phyloP scores from a whole-genome alignment of 2,797 vertebrate species.

The Premnoplex brunnescens region DNA sequence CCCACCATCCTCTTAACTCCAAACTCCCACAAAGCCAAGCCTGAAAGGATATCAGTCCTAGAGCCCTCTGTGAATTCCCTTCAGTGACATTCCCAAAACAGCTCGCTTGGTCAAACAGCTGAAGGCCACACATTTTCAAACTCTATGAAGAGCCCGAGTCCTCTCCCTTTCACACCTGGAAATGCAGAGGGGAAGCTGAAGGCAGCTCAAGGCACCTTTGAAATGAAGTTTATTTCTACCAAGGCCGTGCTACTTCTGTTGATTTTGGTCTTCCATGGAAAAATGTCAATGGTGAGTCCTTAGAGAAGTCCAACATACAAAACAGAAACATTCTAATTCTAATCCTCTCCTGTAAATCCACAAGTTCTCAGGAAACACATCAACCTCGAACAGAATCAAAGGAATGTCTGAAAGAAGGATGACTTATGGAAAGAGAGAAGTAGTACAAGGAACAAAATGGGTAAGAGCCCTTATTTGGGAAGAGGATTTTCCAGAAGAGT shows the following conservation, averaged over 20 bases:
- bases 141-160: neutral
- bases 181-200: neutral
- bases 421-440: neutral
- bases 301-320: neutral
- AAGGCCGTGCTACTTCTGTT: neutral
- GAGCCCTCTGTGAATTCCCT: neutral
- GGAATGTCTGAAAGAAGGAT: neutral
- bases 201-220: neutral
- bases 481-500: neutral
- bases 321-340: neutral
- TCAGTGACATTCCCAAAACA: neutral
- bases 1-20: neutral
- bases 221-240: neutral
- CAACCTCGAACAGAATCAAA: neutral
- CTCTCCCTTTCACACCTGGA: neutral
- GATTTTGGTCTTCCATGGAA: neutral
- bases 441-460: neutral
- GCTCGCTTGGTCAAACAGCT: neutral
- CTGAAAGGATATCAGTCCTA: neutral
- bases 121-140: neutral
- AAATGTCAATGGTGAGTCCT: neutral
- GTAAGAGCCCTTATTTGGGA: neutral
- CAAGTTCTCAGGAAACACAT: neutral
- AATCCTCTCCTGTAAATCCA: neutral
- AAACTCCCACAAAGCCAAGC: neutral